Evolutionary conservation across 2,113 vertebrate species (phyloP), one percentile per base, ranked within the genome.

Genomic region (Plestiodon gilberti): DNA sequence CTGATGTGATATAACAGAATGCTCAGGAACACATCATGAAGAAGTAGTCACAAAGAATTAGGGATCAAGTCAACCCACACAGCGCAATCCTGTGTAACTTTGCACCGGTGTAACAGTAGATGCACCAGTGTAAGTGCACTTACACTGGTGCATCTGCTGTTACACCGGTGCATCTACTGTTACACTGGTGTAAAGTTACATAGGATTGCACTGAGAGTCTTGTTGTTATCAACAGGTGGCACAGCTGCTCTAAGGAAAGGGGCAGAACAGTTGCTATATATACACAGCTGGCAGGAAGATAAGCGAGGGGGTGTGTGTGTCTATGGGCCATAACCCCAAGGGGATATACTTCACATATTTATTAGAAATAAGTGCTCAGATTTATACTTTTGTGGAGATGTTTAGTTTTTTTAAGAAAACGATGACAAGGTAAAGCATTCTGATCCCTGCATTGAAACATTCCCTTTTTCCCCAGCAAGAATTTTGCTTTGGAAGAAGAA

Each of bases 361-460:
- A 74, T 43, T 48, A 43, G 71, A 48, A 25, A 28, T 25, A 74
- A 74, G 22, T 25, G 71, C 71, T 74, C 17, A 74, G 71, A 11
- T 40, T n/a, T n/a, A n/a, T n/a, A n/a, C n/a, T 79, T 38, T 52
- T 76, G 6, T 55, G 2, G 8, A 22, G 9, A 10, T 13, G 13
- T 25, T n/a, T 43, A 4, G 18, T 10, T 25, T 38, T 55, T 70
- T 20, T 61, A 40, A 73, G 73, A 74, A 22, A 40, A 84, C 33
- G 7, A 70, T 38, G 75, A 48, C n/a, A 61, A 84, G 20, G 25
- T 18, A 65, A 43, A 25, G 38, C 2, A 23, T 88, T 11, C 4
- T 33, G 0, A 0, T 2, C 13, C 7, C 5, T 64, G 73, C 35
- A 48, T 8, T 74, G 77, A 9, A 61, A 88, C n/a, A 28, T 6